These are phyloP conservation scores for Drosophila mercatorum DNA, from an alignment of 2,888 invertebrate genomes.

Conservation along the genomic window DNA sequence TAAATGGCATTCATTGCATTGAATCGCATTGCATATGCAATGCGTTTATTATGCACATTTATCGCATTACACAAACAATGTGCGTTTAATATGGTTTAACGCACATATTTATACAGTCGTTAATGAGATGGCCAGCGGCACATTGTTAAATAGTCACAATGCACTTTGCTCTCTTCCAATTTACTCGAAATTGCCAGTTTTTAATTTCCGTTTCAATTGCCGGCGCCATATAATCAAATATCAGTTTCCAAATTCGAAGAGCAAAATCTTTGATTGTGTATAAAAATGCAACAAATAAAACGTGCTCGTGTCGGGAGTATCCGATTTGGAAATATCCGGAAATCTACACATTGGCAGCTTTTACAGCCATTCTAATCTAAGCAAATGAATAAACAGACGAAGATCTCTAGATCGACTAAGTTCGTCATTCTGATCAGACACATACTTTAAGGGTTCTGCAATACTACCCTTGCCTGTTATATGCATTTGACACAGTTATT, in stretches of 20 bases:
- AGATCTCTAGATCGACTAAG: too few relatives aligned
- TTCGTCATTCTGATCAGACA: too few relatives aligned
- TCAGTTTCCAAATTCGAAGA: conserved; percentile 21
- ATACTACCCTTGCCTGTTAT: too few relatives aligned
- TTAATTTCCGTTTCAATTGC: conserved; percentile 65
- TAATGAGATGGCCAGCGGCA: conserved; percentile 61
- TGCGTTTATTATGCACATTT: conserved; percentile 60
- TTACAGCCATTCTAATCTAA: too few relatives aligned
- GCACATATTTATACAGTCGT: conserved; percentile 47
- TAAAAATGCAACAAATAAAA: neutral
- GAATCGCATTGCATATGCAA: conserved; percentile 33
- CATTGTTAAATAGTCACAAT: conserved; percentile 44
- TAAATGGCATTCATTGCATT: conserved; percentile 27
- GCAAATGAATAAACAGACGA: too few relatives aligned
- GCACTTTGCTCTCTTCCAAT: neutral
- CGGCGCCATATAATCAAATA: conserved; percentile 18
- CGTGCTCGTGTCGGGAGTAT: neutral
- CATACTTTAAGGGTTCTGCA: too few relatives aligned
- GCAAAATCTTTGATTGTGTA: conserved; percentile 1
- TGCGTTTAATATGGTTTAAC: conserved; percentile 48
- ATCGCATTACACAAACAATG: conserved; percentile 56
- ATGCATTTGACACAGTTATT: neutral
- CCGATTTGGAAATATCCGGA: neutral
- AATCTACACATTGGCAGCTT: too few relatives aligned
- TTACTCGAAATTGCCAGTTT: conserved; percentile 25